A percentile compares a stretch with the other conserved stretches of the same genome.
phyloP scores from a whole-genome alignment of 1,140 invertebrate genomes.

The Sinella curviseta region DNA sequence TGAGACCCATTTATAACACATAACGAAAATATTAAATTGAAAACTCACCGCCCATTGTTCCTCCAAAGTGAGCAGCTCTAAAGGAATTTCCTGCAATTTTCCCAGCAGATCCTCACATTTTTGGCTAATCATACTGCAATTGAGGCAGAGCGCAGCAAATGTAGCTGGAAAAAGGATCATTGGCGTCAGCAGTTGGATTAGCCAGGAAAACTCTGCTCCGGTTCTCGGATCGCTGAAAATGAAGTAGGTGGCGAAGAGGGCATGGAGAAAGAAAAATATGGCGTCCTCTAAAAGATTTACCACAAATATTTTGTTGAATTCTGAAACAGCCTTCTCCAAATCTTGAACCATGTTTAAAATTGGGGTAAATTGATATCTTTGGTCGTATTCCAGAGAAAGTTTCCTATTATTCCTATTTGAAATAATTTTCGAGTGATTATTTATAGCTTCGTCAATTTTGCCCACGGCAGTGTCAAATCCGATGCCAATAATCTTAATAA shows the following conservation, averaged over 20 bases:
- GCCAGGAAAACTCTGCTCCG: background rate
- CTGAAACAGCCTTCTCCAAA: background rate
- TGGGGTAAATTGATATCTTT: background rate
- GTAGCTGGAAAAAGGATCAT: background rate
- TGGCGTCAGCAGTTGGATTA: background rate
- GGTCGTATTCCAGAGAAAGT: background rate
- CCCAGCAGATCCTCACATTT: background rate
- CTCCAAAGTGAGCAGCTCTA: background rate
- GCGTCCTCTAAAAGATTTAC: background rate
- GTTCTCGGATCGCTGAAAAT: background rate
- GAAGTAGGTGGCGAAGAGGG: background rate
- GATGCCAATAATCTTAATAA: background rate
- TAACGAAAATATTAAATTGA: too few species aligned
- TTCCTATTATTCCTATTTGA: background rate
- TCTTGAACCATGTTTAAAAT: background rate
- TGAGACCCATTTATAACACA: too few species aligned
- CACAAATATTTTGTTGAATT: background rate
- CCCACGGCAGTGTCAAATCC: background rate
- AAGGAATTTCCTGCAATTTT: background rate
- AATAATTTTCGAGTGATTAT: background rate
- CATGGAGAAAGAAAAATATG: background rate
- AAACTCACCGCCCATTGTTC: background rate
- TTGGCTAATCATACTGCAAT: background rate
- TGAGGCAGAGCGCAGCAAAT: background rate
- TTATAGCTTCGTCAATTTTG: background rate